Evolutionary conservation across 92 coral and sea anemone species (phyloP), one percentile per base, ranked within the genome.

Genomic region (Porites lobata): DNA sequence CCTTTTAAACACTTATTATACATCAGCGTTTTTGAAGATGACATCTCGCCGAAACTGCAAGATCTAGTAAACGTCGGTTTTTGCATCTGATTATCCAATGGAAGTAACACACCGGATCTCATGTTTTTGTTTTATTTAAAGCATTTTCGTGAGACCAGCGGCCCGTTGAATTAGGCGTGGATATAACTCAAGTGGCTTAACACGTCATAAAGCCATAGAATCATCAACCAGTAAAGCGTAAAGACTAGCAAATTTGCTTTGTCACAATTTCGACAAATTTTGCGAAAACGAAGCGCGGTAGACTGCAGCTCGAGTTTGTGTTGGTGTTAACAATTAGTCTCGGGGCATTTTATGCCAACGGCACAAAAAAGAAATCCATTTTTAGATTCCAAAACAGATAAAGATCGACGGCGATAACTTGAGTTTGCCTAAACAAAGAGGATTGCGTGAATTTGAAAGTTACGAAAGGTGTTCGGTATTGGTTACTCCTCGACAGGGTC

Each of bases 251-350:
- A 84, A 84, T 61, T 84, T 73, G 81, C 87, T 73, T 61, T 13
- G 87, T 74, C 87, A 74, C 81, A 81, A 68, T 26, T 8, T 13
- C 9, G 43, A 15, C 76, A 53, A 81, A 53, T 18, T 81, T 69
- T 15, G 24, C 0, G 24, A 26, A 15, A 64, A 11, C 61, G 13
- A 11, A 11, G 14, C 67, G 70, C 58, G 69, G 85, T 56, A 17
- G 72, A 20, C 61, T 10, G 11, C 69, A 6, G 58, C 50, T 50
- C 50, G 24, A 29, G 7, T 13, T 51, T 8, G 3, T 8, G 12
- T 59, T 18, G 15, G 7, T 4, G 12, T 22, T 76, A 26, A 3
- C 20, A 12, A 17, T 3, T 51, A 9, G 9, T 61, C n/a, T 26
- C 17, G 1, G 13, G 22, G 13, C 24, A 29, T 20, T 2, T n/a